Evolutionary conservation across 2,113 vertebrate species (phyloP).

Genomic region (Crotalus viridis): DNA sequence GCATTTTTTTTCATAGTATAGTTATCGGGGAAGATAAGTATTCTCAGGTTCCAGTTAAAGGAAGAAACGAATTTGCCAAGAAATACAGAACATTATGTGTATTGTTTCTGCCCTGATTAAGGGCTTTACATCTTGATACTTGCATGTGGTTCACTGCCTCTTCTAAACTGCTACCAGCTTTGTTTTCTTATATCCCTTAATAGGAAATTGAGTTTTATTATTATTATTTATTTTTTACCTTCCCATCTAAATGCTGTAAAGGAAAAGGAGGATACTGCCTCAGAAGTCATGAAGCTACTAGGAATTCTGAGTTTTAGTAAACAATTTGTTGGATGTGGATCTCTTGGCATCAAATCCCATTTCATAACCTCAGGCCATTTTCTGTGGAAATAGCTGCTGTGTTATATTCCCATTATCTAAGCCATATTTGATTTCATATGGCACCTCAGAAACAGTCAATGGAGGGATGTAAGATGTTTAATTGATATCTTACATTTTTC

Average conservation of each 20-base stretch:
- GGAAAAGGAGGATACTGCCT: background rate
- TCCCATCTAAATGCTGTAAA: background rate
- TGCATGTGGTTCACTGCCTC: background rate
- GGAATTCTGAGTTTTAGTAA: background rate
- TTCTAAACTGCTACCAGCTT: background rate
- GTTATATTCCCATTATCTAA: background rate
- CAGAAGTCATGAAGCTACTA: background rate
- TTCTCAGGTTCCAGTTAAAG: background rate
- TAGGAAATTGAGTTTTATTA: background rate
- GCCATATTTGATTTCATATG: background rate
- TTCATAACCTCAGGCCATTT: background rate
- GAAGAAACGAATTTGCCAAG: background rate
- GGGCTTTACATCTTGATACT: background rate
- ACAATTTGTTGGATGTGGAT: background rate
- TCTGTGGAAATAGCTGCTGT: background rate
- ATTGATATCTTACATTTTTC: background rate
- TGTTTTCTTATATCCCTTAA: background rate
- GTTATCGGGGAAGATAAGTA: background rate
- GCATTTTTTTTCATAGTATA: conserved; percentile 2
- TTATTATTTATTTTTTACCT: background rate
- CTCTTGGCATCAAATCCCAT: background rate
- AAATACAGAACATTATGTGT: background rate
- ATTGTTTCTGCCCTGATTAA: background rate
- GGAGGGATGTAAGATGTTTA: background rate
- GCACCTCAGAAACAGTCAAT: background rate